Percentiles rank a stretch among this genome's conserved stretches.
These are phyloP conservation scores for Cephalopachus bancanus DNA, from an alignment of 2,797 vertebrate species.

Conservation along the genomic window DNA sequence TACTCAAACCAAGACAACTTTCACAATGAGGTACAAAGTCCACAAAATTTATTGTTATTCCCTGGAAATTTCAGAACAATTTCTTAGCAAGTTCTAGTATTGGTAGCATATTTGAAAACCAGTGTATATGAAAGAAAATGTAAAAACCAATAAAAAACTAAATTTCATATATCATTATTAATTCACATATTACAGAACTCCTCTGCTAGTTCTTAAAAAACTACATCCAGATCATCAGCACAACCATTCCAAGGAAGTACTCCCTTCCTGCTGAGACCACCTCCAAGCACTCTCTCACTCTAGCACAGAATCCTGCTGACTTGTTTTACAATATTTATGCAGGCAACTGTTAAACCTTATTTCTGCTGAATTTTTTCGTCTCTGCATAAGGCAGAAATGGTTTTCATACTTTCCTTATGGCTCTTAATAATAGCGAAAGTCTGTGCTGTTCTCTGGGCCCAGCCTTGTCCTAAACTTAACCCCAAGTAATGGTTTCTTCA, in stretches of 20 bases:
- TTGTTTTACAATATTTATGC: constrained; percentile 83
- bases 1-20: constrained; percentile 58
- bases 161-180: constrained; percentile 61
- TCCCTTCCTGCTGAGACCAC: constrained; percentile 76
- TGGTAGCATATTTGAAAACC: not conserved
- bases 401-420: constrained; percentile 80
- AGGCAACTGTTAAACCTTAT: constrained; percentile 85
- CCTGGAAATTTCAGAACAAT: constrained; percentile 43
- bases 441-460: constrained; percentile 76
- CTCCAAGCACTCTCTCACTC: constrained; percentile 69
- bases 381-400: constrained; percentile 76
- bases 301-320: constrained; percentile 79
- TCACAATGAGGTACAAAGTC: not conserved
- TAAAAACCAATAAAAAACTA: constrained; percentile 2
- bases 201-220: constrained; percentile 76
- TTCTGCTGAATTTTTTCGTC: constrained; percentile 72
- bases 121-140: constrained; percentile 54
- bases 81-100: not conserved
- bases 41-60: not conserved
- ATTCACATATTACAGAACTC: constrained; percentile 67
- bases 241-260: constrained; percentile 66
- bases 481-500: constrained; percentile 80
- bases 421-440: constrained; percentile 72
- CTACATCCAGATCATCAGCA: constrained; percentile 69
- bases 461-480: constrained; percentile 85